A percentile compares a stretch with the other conserved stretches of the same genome.
Conservation (phyloP, 1,140 invertebrate species). For the Leucophenga varia region DNA sequence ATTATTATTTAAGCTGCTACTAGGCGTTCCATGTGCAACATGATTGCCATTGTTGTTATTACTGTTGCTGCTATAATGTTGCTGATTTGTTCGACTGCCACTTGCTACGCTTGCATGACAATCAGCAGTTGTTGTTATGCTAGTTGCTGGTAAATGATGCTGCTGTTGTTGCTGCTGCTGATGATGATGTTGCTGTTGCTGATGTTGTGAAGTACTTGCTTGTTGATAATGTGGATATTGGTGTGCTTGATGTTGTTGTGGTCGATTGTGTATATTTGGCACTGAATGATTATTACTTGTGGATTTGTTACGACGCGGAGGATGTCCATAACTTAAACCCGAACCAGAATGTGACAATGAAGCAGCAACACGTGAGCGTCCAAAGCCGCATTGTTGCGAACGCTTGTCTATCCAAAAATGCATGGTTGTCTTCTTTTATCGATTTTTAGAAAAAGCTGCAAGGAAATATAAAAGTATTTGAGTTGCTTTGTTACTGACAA, state of each 20-base stretch:
- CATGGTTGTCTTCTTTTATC: constrained; percentile 57
- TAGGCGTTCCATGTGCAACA: background rate
- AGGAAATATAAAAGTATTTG: no score
- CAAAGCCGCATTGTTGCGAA: constrained; percentile 67
- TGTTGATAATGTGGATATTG: constrained; percentile 7
- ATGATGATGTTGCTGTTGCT: background rate
- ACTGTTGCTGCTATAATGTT: constrained; percentile 2
- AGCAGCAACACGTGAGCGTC: constrained; percentile 57
- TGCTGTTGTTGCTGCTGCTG: constrained; percentile 27
- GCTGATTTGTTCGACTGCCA: background rate
- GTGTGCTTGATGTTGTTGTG: constrained; percentile 10
- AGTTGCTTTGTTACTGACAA: no score
- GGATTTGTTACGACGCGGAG: constrained; percentile 42
- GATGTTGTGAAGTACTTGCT: no score
- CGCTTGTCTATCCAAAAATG: constrained; percentile 75
- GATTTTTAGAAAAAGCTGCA: no score
- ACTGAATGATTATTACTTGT: background rate
- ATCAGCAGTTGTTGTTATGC: constrained; percentile 14
- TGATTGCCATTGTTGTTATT: constrained; percentile 3
- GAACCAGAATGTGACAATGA: constrained; percentile 48
- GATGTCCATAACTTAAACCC: constrained; percentile 50
- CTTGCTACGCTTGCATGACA: background rate
- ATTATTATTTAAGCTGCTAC: constrained; percentile 5
- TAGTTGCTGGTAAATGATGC: constrained; percentile 30
- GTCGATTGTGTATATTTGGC: constrained; percentile 4